A percentile compares a stretch with the other conserved stretches of the same genome.
phyloP scores from a whole-genome alignment of 2,113 vertebrate genomes.

The Heterotis niloticus region DNA sequence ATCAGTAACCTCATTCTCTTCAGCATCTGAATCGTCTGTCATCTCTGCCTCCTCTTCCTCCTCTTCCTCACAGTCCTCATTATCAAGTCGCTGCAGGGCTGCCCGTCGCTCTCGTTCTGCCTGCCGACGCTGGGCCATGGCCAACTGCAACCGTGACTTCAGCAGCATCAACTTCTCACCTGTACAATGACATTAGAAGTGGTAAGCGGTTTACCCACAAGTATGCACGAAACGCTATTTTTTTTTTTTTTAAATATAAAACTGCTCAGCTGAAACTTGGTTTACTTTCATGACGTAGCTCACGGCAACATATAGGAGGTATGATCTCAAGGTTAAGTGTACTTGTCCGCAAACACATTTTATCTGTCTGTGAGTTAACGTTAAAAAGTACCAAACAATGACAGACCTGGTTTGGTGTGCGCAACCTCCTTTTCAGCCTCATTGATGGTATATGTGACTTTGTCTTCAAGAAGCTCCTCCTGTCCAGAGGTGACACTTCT shows the following conservation, averaged over 20 bases:
- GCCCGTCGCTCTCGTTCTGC: slow-evolving; percentile 81
- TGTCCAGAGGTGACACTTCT: slow-evolving; percentile 65
- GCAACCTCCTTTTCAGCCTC: slow-evolving; percentile 63
- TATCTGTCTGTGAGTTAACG: background rate
- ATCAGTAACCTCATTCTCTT: slow-evolving; percentile 48
- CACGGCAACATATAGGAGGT: background rate
- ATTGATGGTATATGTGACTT: slow-evolving; percentile 72
- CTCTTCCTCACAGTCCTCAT: slow-evolving; percentile 83
- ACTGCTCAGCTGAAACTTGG: too few species aligned
- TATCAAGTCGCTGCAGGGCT: slow-evolving; percentile 80
- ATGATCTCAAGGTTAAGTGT: too few species aligned
- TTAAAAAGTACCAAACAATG: background rate
- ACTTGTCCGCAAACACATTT: background rate
- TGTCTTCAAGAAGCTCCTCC: slow-evolving; percentile 72
- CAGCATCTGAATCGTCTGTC: slow-evolving; percentile 79
- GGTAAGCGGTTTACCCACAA: background rate
- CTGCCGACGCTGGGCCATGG: slow-evolving; percentile 84
- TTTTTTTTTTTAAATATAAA: too few species aligned
- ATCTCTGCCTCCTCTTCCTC: slow-evolving; percentile 84
- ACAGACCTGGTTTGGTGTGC: slow-evolving; percentile 76
- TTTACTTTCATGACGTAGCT: too few species aligned
- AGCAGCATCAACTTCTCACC: slow-evolving; percentile 83
- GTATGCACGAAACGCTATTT: background rate
- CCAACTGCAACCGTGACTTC: slow-evolving; percentile 88
- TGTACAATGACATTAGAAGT: slow-evolving; percentile 42